Conservation (phyloP, 1,140 invertebrate genomes). For the Solen grandis region DNA sequence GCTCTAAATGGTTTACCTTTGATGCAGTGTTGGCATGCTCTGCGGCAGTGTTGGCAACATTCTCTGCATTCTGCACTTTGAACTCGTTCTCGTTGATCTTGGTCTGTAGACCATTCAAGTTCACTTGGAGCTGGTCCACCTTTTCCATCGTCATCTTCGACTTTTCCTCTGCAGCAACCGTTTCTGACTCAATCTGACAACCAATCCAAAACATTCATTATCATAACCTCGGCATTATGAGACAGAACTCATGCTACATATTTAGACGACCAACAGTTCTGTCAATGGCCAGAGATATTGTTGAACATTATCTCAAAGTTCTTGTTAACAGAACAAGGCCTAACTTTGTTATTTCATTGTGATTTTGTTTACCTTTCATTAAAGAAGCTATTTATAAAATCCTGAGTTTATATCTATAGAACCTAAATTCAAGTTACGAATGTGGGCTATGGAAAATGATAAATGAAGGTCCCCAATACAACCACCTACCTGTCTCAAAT, state of each 20-base stretch:
- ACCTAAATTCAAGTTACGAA: no score
- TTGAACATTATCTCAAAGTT: no score
- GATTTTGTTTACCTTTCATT: no score
- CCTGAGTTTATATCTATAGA: no score
- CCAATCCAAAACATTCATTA: no score
- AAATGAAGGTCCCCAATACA: no score
- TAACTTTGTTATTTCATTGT: no score
- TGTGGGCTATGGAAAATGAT: no score
- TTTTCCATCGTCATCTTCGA: constrained; percentile 87
- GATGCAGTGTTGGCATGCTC: constrained; percentile 84
- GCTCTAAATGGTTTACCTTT: constrained; percentile 78
- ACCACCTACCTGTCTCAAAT: constrained; percentile 86
- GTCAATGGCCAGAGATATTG: no score
- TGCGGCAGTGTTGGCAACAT: constrained; percentile 83
- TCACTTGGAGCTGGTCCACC: constrained; percentile 85
- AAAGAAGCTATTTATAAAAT: no score
- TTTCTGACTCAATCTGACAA: constrained; percentile 87
- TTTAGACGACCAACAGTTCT: background rate
- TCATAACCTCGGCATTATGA: background rate
- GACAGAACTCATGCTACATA: background rate
- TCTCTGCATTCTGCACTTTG: constrained; percentile 84
- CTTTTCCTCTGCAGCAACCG: constrained; percentile 87
- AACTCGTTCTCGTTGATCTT: constrained; percentile 89
- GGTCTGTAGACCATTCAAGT: constrained; percentile 87
- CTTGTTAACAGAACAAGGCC: no score